Evolutionary conservation across 2,888 invertebrate species (phyloP), one percentile per base, ranked within the genome.

Genomic region (Yponomeuta plumbellus): DNA sequence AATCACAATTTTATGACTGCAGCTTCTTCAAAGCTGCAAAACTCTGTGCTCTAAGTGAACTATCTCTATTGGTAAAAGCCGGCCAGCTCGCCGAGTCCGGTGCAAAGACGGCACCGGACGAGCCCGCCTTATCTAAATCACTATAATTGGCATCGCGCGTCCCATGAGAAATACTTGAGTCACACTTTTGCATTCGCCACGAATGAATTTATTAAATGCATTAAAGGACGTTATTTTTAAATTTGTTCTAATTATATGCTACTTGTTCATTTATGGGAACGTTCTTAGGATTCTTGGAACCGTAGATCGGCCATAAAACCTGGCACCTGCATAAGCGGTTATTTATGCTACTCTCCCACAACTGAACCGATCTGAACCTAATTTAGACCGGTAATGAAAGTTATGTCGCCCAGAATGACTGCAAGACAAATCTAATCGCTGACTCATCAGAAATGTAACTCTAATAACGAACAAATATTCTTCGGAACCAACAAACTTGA

Each of bases 101-200:
- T 1, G 13, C 44, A 5, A 13, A 52, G 44, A 11, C 44, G 44
- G 39, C 39, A 62, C 21, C 67, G 66, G 59, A 61, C 34, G 56
- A 57, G 59, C 44, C 34, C 44, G 17, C 44, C 67, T 66, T 68
- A 69, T 68, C 69, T 68, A 66, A 69, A 68, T 69, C 67, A 62
- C 61, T 61, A 59, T 69, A 69, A 69, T 69, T 69, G 69, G 66
- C 66, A 68, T 69, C 66, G 62, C 57, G 66, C 67, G 65, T 62
- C 67, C n/a, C 57, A 66, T 17, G 34, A 62, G 58, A 26, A 59
- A 26, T n/a, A 23, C 34, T 26, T 10, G 23, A 61, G 61, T 61
- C 61, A 17, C 61, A 61, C 61, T 61, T 61, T 61, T 23, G 26
- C 34, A 61, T 10, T 26, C 23, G 21, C 59, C 22, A 22, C 2